Evolutionary conservation across 1,140 invertebrate genomes (phyloP), one percentile per base, ranked within the genome.

Genomic region (Brachionus rubens): DNA sequence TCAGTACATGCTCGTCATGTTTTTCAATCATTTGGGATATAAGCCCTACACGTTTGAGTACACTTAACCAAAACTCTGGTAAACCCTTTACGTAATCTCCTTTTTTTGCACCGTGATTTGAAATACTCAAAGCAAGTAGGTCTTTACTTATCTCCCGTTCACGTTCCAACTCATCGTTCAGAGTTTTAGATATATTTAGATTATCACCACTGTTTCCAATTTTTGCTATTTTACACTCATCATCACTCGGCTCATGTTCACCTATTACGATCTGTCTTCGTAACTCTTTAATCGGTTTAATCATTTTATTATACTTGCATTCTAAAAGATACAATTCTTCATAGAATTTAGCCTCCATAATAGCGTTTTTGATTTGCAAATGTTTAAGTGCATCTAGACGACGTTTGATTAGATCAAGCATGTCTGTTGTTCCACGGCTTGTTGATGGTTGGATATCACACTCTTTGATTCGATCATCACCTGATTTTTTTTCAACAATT

Each of bases 31-130:
- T 93, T 81, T 96, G 93, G 70, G 90, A 88, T 46, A 98, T 84
- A 82, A 94, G 88, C 26, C 90, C 90, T n/a, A 94, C 92, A 87
- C 96, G 97, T 81, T 92, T 93, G 82, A 98, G 95, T 82, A 95
- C 92, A 7, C 91, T 96, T 67, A 97, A 86, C 96, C 96, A 99
- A 86, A 99, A 99, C 68, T 93, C 90, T 2, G 95, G 94, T 82
- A 99, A 91, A 24, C 96, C 96, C 83, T 85, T 79, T 83, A 47
- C 72, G 36, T 36, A 62, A 16, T 62, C 56, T 5, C 56, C 56
- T 41, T 62, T 62, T 62, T 40, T 16, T 10, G 33, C 16, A 19
- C 28, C 33, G 36, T 62, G 19, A 12, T 62, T 62, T 9, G 56
- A 62, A 16, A 62, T 62, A n/a, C 56, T 65, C 36, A 28, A 62